Base-by-base conservation (phyloP, 2,797 vertebrate species). In the Dendrocincla fuliginosa region DNA sequence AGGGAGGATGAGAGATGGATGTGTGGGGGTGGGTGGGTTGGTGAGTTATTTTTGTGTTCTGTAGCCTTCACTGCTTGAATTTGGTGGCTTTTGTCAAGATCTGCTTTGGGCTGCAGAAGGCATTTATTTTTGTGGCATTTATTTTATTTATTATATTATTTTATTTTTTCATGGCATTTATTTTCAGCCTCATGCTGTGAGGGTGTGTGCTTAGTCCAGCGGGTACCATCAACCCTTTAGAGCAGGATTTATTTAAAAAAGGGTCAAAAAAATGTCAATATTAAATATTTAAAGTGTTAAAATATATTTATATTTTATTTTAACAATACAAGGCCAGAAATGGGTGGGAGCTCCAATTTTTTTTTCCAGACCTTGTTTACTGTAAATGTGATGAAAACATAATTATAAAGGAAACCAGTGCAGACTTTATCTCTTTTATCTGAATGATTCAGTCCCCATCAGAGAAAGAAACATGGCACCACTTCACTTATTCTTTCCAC, bases 351-450 rank as follows among this genome's bases (percentile, higher is more conserved):
- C 16, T 22, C 20, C 8, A 16, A 46, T 80, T 71, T 83, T 91
- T 67, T 85, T 85, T 83, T 87, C 47, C 39, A 57, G 41, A 86
- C 35, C 4, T 5, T 56, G 16, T 35, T 63, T 63, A 55, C 32
- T 63, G 16, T 75, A 84, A 88, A 41, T 13, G 35, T 33, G 16
- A 87, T 76, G 8, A 59, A 84, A 95, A 90, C 32, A 28, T 64
- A 56, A 65, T 69, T 76, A 25, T 46, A 55, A 82, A 95, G 59
- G 55, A 92, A 89, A 67, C 5, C 18, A 84, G 13, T 55, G 16
- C 24, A 69, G 50, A 35, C 16, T 93, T 86, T 78, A 68, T 77
- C 28, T 88, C 16, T 91, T 86, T 84, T 78, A 71, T 85, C 33
- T 88, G 28, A 75, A 41, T 93, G 10, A 78, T 33, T 90, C 69